Evolutionary conservation across 2,888 invertebrate genomes (phyloP).

Genomic region (Elysia crispata): DNA sequence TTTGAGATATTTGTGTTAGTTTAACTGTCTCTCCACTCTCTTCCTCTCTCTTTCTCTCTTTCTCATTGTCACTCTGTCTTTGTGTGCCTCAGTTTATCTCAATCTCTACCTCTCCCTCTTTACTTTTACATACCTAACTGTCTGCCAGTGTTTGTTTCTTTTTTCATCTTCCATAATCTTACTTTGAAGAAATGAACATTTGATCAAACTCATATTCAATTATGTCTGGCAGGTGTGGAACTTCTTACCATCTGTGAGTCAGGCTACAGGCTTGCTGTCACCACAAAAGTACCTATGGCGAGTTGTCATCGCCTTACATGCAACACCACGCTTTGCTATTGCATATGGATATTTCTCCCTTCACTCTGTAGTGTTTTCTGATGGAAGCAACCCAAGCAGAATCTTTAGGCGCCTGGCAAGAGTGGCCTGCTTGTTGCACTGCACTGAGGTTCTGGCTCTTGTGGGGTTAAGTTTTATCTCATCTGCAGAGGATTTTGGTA

Average conservation of each 20-base stretch:
- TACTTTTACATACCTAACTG: too few species aligned
- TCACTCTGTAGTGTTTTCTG: slow-evolving; percentile 13
- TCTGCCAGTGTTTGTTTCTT: too few species aligned
- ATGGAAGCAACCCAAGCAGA: too few species aligned
- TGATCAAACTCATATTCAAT: neutral
- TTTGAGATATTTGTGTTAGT: too few species aligned
- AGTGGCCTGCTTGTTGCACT: slow-evolving; percentile 11
- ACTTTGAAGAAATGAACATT: neutral
- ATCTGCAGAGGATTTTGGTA: slow-evolving; percentile 46
- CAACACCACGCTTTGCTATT: slow-evolving; percentile 88
- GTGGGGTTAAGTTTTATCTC: slow-evolving; percentile 42
- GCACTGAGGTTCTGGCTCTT: slow-evolving; percentile 32
- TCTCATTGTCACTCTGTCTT: too few species aligned
- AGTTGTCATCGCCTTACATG: slow-evolving; percentile 92
- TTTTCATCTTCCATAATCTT: neutral
- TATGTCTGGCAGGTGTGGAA: slow-evolving; percentile 87
- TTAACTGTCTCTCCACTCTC: too few species aligned
- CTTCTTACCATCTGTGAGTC: slow-evolving; percentile 95
- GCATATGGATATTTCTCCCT: slow-evolving; percentile 87
- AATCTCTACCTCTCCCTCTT: too few species aligned
- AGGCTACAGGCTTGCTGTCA: slow-evolving; percentile 91
- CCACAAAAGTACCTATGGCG: slow-evolving; percentile 96
- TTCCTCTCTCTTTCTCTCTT: too few species aligned
- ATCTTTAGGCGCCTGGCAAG: neutral
- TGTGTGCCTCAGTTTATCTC: too few species aligned